Evolutionary conservation across 2,113 vertebrate genomes (phyloP), one percentile per base, ranked within the genome.

Genomic region (Scartelaos histophorus): DNA sequence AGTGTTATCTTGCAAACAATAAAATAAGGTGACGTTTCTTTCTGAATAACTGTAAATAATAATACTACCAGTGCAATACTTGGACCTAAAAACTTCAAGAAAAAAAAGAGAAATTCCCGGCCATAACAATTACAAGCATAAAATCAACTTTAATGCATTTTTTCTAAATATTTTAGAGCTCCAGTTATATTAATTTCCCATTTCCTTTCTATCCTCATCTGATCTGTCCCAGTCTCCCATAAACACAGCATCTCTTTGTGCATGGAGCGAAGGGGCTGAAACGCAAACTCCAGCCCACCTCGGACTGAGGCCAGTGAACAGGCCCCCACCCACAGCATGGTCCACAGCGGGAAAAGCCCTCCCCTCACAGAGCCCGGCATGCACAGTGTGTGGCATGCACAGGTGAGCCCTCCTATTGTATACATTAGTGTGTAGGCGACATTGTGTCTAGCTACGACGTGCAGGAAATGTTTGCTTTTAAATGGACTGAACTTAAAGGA

Each of bases 261-360:
- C 79, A 35, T 74, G 60, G 66, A 19, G 13, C 47, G 19, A 66
- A 76, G 78, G 85, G 76, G 71, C 87, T 45, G 80, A 71, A 86
- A 86, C 75, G 74, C 73, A 91, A 90, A 90, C 90, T 86, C 74
- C 79, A 70, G 86, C 86, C 85, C 82, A 87, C 82, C 85, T 86
- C 68, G 13, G 70, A 80, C 77, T 86, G 60, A 89, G 86, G 86
- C 86, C 85, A 82, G 69, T 21, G 68, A 72, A 71, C 35, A 0
- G 0, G 71, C 72, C 83, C 76, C 80, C 81, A 86, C 87, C 67
- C 67, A 58, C 51, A 16, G 56, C 17, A n/a, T 60, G 74, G 49
- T 34, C 19, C 2, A 60, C 74, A 68, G 68, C 1, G 1, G 82
- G 84, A 83, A 73, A 66, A 85, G 2, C 84, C 79, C 86, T 83